Base-by-base conservation (phyloP, 2,888 invertebrate genomes). In the Netelia fuscicornis region DNA sequence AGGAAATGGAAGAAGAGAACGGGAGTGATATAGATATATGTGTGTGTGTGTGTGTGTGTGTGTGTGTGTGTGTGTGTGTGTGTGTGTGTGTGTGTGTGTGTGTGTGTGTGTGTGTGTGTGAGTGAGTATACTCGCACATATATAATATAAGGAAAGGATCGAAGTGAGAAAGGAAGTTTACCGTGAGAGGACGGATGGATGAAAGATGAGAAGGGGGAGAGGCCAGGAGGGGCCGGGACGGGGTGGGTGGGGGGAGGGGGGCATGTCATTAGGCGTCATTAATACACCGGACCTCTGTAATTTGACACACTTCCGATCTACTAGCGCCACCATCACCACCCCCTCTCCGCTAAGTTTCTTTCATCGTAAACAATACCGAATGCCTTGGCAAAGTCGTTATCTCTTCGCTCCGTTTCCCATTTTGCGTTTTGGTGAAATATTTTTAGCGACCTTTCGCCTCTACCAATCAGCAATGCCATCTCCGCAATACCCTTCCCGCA, bases 221-320 rank as follows among this genome's bases (percentile, higher is more conserved):
- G 70, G 72, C 64, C 70, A 56, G 37, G 30, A 42, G 54, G 74
- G 71, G 67, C 83, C 17, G 81, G 64, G 42, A 48, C 37, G n/a
- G 48, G 75, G 30, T 3, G 2, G 81, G 71, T 58, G 67, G 82
- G 84, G 81, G 82, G 76, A 72, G 86, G 71, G 37, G 91, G 90
- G 91, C 91, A 91, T 92, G 91, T 93, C 92, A 93, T 93, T 93
- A 93, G 91, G 90, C 90, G 91, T 92, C 93, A 92, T 93, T 93
- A 93, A 93, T 92, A 92, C 89, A 88, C 88, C 90, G 89, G 90
- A 89, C 91, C 92, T 93, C 93, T 93, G 93, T 93, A 93, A 93
- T 93, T 93, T 93, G 92, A 92, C 93, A 92, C 91, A 93, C 91
- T 93, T 93, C 93, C 93, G 93, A 93, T 93, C 89, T 88, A 88